Conservation (phyloP, 37 sponge, comb jelly and placozoan species). For the Aphrocallistes beatrix region DNA sequence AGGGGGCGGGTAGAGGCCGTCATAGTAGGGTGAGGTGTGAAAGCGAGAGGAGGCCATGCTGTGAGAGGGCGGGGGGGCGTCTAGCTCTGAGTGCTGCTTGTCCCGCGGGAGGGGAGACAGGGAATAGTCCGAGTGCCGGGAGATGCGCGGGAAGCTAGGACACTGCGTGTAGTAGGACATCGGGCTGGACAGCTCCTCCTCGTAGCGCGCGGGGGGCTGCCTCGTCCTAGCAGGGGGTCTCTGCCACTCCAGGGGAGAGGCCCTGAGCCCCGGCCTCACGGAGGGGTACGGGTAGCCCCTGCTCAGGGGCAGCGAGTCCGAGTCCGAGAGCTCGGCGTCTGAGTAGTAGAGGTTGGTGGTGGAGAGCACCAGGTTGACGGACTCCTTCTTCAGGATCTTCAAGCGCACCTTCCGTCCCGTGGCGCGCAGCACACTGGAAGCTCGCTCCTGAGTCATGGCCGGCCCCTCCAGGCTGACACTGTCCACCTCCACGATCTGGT, state of each 20-base stretch:
- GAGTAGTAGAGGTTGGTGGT: conserved; percentile 11
- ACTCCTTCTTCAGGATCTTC: background rate
- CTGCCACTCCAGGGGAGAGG: background rate
- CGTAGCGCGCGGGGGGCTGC: background rate
- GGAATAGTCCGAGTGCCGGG: background rate
- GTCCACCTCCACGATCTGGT: conserved; percentile 48
- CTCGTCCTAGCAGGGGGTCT: background rate
- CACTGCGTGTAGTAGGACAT: background rate
- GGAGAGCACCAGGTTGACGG: background rate
- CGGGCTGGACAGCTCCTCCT: background rate
- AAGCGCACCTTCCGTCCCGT: background rate
- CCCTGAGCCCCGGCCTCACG: background rate
- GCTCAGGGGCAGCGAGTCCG: background rate
- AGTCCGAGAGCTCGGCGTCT: background rate
- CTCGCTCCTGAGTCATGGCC: conserved; percentile 35
- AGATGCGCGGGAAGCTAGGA: background rate
- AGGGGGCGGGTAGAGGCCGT: background rate
- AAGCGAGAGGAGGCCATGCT: background rate
- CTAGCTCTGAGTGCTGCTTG: background rate
- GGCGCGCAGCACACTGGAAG: background rate
- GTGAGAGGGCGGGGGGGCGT: background rate
- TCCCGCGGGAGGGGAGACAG: background rate
- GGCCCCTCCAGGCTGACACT: conserved; percentile 19
- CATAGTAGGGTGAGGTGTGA: background rate
- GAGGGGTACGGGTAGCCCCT: background rate